Base-by-base conservation (phyloP, 1,140 invertebrate species). In the Drosophila kepulauana region DNA sequence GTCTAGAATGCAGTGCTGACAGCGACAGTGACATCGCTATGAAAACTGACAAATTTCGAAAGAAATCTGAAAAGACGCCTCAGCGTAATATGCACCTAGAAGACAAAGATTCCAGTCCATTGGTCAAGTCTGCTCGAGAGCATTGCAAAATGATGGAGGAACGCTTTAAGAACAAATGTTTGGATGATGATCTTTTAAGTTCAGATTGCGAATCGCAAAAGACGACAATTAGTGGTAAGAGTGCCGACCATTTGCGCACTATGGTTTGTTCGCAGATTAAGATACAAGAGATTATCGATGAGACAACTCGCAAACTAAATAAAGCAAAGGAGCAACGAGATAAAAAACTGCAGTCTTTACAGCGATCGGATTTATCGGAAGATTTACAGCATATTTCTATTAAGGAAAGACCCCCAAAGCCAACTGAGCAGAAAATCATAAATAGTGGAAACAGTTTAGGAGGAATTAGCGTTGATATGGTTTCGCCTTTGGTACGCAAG, bases 161-260 rank as follows among this genome's bases (percentile, higher is more conserved):
- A 3, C 20, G 11, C 4, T 69, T 81, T 3, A 45, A 15, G 0
- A 15, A 25, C 2, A 59, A 80, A 7, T 74, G 35, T 13, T 5
- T n/a, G 1, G 4, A n/a, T 0, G 49, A 69, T 15, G n/a, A 35
- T 20, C 3, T 4, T 2, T 8, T 11, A 0, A 25, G 1, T 1
- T 46, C 51, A 3, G 45, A 70, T 13, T 3, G 6, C 7, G 20
- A 59, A 38, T 78, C 79, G 0, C n/a, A 25, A 0, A 51, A 56
- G 11, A 89, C 81, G 0, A 65, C 86, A 1, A 82, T 91, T 4
- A 84, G 88, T 11, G 48, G 59, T 1, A 86, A 79, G 8, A 89
- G 82, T 41, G 86, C 73, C 6, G 63, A 75, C 1, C 64, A 87
- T 6, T 64, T 91, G 16, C 81, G 79, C 7, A 45, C 57, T 2